phyloP scores from a whole-genome alignment of 1,140 invertebrate genomes.

The Drosophila ananassae region DNA sequence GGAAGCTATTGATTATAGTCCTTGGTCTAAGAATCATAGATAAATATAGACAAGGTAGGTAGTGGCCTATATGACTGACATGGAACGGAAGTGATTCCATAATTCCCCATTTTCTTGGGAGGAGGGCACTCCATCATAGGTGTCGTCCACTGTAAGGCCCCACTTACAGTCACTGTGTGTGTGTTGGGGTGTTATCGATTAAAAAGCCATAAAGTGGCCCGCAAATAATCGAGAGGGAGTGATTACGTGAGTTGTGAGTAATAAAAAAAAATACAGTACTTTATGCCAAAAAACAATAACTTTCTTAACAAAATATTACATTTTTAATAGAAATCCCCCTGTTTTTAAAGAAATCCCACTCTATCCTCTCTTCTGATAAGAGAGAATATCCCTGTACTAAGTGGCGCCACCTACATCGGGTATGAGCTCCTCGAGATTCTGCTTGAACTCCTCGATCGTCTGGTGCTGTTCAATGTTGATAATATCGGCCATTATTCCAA shows the following conservation, averaged over 20 bases:
- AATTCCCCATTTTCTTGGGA: constrained; percentile 6
- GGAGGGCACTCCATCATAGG: constrained; percentile 56
- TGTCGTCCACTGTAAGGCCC: constrained; percentile 51
- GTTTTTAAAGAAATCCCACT: not conserved
- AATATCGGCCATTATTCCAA: constrained; percentile 74
- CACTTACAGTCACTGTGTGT: constrained; percentile 40
- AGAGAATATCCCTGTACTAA: constrained; percentile 14
- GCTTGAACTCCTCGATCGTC: constrained; percentile 72
- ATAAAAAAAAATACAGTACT: constrained; percentile 33
- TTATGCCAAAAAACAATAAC: no score
- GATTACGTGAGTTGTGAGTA: constrained; percentile 73
- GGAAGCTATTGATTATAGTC: constrained; percentile 3
- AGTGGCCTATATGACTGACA: constrained; percentile 44
- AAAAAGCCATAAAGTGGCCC: constrained; percentile 61
- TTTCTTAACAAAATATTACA: no score
- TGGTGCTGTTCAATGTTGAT: constrained; percentile 72
- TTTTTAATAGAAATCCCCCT: not conserved
- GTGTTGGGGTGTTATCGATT: constrained; percentile 64
- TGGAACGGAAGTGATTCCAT: constrained; percentile 59
- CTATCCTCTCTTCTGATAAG: not conserved
- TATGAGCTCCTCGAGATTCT: constrained; percentile 71
- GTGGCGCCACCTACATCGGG: constrained; percentile 64
- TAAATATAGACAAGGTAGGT: constrained; percentile 5
- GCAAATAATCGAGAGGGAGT: constrained; percentile 29
- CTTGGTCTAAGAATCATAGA: constrained; percentile 18